Evolutionary conservation across 64 coral and sea anemone genomes (phyloP).

Genomic region (Porites lutea): DNA sequence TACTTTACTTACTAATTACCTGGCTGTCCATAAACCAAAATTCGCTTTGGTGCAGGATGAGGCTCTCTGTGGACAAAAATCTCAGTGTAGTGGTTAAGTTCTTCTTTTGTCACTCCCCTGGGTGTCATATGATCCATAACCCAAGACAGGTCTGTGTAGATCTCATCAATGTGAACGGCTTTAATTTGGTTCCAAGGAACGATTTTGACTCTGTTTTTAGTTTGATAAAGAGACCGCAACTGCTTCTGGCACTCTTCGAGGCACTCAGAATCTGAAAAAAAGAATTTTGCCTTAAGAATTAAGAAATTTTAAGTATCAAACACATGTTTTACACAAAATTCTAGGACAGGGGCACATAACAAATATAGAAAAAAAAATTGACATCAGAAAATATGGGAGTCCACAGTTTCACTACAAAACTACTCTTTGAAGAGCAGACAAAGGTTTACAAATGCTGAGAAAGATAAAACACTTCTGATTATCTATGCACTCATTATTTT

Average conservation of each 20-base stretch:
- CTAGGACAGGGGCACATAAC: no score
- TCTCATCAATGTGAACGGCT: not conserved
- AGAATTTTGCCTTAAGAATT: no score
- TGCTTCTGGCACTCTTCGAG: not conserved
- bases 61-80: not conserved
- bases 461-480: no score
- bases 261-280: not conserved
- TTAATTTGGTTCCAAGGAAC: not conserved
- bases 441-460: no score
- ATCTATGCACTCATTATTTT: no score
- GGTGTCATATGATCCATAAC: not conserved
- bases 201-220: not conserved
- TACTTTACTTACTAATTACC: no score
- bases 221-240: not conserved
- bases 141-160: not conserved
- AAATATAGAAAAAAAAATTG: no score
- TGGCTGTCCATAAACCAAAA: not conserved
- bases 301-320: no score
- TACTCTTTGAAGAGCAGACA: no score
- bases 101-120: not conserved
- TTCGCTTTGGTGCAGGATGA: not conserved
- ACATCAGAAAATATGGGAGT: no score
- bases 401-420: no score
- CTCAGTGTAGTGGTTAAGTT: constrained; percentile 1
- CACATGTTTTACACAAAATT: no score